These are phyloP conservation scores for Gambelia wislizenii DNA, from an alignment of 2,797 vertebrate genomes.

Conservation along the genomic window DNA sequence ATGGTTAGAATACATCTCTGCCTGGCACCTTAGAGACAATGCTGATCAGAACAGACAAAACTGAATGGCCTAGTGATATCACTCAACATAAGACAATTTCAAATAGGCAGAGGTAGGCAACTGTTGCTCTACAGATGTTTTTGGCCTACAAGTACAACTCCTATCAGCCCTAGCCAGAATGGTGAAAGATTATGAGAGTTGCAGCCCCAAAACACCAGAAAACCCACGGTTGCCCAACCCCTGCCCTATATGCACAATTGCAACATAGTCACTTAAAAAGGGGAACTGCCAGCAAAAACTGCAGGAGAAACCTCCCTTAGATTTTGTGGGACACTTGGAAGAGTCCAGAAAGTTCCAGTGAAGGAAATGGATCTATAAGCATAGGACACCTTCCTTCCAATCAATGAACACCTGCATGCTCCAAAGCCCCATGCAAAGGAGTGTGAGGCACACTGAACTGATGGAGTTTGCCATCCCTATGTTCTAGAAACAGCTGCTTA, in stretches of 20 bases:
- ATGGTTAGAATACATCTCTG: background rate
- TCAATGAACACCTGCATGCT: background rate
- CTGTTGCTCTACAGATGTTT: too few species aligned
- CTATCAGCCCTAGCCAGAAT: too few species aligned
- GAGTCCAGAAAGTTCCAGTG: background rate
- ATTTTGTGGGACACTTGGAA: background rate
- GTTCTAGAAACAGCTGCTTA: background rate
- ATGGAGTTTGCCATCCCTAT: too few species aligned
- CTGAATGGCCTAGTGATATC: too few species aligned
- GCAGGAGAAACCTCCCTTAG: background rate
- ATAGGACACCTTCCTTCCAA: background rate
- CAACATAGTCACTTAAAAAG: background rate
- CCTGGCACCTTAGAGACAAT: too few species aligned
- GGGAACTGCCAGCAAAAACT: background rate
- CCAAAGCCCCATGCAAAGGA: background rate
- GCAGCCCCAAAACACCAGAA: too few species aligned
- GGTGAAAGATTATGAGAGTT: too few species aligned
- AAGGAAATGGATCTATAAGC: background rate
- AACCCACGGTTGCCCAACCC: too few species aligned
- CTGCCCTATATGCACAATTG: background rate
- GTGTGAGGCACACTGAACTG: background rate
- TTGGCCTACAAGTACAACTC: too few species aligned
- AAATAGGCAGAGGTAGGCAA: too few species aligned
- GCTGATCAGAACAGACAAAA: background rate
- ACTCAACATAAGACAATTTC: background rate